Evolutionary conservation across 2,113 vertebrate genomes (phyloP), one percentile per base, ranked within the genome.

Genomic region (Todiramphus chloris): DNA sequence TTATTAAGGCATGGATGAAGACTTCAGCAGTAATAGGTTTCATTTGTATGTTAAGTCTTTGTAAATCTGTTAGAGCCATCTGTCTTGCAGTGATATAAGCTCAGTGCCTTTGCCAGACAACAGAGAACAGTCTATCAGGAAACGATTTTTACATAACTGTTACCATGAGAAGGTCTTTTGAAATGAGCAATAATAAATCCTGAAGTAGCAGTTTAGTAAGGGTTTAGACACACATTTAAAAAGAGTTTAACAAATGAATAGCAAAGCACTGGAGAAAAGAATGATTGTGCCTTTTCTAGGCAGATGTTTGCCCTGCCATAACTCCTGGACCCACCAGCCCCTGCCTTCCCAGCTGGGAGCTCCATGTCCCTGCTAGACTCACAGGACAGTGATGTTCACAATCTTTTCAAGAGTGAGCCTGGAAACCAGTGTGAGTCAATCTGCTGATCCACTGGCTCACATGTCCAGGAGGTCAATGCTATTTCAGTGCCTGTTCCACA

Each of bases 121-220:
- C 81, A 89, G 80, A 96, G 93, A 96, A 96, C 53, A 96, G 82
- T 96, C 94, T 94, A 96, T 95, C 89, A 93, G 96, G 97, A 97
- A 97, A 96, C 56, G 4, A 96, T 94, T 97, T 97, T 97, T 97
- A 95, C 83, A 77, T 92, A 97, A 97, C 93, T 95, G 84, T 96
- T 96, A 91, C 94, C 81, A 85, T 67, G 90, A 96, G 94, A 96
- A 86, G 58, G 80, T 83, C 89, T 93, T 97, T 95, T 93, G 82
- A 96, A 96, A 96, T 68, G 37, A 94, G 48, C 60, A 89, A 97
- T 85, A 94, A 95, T 92, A 96, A 97, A 97, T 95, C 87, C 94
- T 87, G 76, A 94, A 96, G 89, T 95, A 95, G 76, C 87, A 59
- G 43, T 83, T 97, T 89, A 80, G 76, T 89, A 97, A 93, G 50